Conservation (phyloP, 2,888 invertebrate genomes). For the Falcaria lacertinaria region DNA sequence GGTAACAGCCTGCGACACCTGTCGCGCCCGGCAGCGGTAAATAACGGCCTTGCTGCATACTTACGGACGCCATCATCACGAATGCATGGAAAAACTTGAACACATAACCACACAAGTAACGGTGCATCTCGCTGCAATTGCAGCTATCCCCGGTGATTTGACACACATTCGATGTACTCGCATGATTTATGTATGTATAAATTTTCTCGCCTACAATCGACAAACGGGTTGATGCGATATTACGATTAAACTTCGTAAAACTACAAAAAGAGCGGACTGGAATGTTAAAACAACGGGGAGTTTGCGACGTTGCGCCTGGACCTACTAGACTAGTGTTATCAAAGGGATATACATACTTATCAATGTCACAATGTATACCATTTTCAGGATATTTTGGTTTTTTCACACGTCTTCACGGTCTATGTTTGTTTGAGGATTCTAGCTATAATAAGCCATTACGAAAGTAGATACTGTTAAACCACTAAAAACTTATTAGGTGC, state of each 20-base stretch:
- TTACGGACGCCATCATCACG: slow-evolving; percentile 42
- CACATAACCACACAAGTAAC: no score
- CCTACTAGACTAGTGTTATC: no score
- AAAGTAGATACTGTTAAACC: no score
- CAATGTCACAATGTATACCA: no score
- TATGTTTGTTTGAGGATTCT: no score
- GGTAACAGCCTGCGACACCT: slow-evolving; percentile 52
- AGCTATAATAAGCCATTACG: no score
- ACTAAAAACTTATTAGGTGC: no score
- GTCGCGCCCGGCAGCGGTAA: slow-evolving; percentile 47
- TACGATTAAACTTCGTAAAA: not conserved
- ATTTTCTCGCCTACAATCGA: slow-evolving; percentile 17
- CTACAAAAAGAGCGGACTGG: not conserved
- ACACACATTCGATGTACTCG: slow-evolving; percentile 32
- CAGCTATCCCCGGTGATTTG: slow-evolving; percentile 34
- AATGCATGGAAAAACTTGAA: slow-evolving; percentile 60
- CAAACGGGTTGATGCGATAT: slow-evolving; percentile 14
- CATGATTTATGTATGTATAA: slow-evolving; percentile 26
- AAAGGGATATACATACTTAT: no score
- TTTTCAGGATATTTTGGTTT: no score
- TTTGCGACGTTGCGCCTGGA: no score
- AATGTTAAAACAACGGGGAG: no score
- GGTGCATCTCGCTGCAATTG: slow-evolving; percentile 39
- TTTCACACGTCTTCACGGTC: no score
- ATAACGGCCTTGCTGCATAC: slow-evolving; percentile 50